Conservation (phyloP, 2,888 invertebrate genomes). For the Papilio protenor region DNA sequence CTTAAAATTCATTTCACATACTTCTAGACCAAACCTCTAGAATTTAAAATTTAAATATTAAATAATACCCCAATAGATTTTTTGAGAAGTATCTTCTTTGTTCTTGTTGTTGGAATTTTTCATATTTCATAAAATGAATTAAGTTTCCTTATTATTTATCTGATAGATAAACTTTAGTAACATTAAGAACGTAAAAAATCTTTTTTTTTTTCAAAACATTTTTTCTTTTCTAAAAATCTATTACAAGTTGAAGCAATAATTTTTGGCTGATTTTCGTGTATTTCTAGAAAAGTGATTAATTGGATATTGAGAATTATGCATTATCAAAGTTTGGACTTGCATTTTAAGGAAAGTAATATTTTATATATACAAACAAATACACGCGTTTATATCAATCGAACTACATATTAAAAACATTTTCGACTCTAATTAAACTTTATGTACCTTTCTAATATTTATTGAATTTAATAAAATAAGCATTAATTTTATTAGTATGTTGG, state of each 20-base stretch:
- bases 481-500: not conserved
- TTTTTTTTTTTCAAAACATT: not conserved
- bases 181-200: not conserved
- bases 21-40: constrained; percentile 27
- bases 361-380: not conserved
- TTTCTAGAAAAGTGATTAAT: not conserved
- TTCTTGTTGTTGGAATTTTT: not conserved
- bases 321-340: not conserved
- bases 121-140: not conserved
- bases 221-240: not conserved
- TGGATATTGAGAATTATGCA: not conserved
- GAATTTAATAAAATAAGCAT: not conserved
- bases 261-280: not conserved
- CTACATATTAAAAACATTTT: no score
- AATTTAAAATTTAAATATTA: not conserved
- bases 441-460: no score
- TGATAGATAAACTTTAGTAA: no score
- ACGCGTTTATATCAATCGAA: no score
- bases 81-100: not conserved
- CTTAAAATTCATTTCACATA: constrained; percentile 61
- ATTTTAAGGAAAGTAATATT: not conserved
- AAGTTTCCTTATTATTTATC: no score
- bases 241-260: not conserved
- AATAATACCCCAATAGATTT: not conserved
- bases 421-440: no score